These are phyloP conservation scores for Anthoptus insignis DNA, from an alignment of 2,888 invertebrate species.

Conservation along the genomic window DNA sequence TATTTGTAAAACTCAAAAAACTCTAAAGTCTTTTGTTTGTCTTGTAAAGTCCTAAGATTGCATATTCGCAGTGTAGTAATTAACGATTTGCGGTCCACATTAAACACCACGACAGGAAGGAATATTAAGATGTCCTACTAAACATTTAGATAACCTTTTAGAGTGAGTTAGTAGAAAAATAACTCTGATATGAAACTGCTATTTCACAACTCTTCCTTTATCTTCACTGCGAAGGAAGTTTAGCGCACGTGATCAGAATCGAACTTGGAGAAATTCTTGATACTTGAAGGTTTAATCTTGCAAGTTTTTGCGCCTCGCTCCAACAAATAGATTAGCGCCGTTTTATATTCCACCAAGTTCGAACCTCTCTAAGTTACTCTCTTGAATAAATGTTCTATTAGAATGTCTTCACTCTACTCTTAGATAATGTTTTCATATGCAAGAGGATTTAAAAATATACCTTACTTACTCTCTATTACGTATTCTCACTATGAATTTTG, in stretches of 20 bases:
- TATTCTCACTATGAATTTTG: too few relatives aligned
- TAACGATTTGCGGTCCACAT: too few relatives aligned
- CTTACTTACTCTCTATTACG: too few relatives aligned
- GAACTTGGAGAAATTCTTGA: conserved; percentile 7
- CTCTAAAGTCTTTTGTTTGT: too few relatives aligned
- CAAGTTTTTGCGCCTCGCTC: conserved; percentile 15
- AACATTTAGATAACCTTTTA: conserved; percentile 1
- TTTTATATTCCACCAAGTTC: conserved; percentile 15
- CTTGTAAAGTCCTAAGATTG: too few relatives aligned
- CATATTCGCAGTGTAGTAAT: background rate
- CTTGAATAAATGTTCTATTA: conserved; percentile 10
- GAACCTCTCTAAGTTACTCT: conserved; percentile 1
- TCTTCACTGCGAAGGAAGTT: conserved; percentile 10
- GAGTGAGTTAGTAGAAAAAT: conserved; percentile 15
- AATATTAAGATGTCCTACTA: background rate
- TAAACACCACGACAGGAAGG: background rate
- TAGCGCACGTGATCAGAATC: conserved; percentile 23
- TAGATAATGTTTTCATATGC: background rate
- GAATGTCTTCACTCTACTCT: background rate
- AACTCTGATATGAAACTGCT: conserved; percentile 5
- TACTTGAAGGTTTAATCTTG: conserved; percentile 23
- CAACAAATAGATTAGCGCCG: conserved; percentile 18
- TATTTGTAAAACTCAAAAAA: too few relatives aligned
- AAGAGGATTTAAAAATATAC: too few relatives aligned
- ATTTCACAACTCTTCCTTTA: conserved; percentile 13